Evolutionary conservation across 2,888 invertebrate genomes (phyloP).

Genomic region (Branchellion lobata): DNA sequence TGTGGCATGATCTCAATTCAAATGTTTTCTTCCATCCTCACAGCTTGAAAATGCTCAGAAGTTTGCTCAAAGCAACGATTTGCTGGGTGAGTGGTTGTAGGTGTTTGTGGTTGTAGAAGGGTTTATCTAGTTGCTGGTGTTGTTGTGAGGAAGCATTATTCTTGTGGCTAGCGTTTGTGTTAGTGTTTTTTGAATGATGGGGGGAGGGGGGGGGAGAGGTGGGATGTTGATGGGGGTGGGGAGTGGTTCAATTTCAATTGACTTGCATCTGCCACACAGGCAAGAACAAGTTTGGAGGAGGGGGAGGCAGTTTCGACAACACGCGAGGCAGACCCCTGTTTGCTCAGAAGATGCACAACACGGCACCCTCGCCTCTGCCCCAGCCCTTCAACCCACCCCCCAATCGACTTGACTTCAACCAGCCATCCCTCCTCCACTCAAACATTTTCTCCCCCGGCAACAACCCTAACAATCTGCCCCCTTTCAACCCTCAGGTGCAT

Average conservation of each 20-base stretch:
- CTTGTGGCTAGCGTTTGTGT: too few relatives aligned
- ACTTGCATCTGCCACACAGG: too few relatives aligned
- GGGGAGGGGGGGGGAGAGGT: too few relatives aligned
- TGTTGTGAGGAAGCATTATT: too few relatives aligned
- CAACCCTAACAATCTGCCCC: background rate
- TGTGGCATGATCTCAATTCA: too few relatives aligned
- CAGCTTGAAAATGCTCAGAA: slow-evolving; percentile 25
- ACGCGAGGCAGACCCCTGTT: slow-evolving; percentile 27
- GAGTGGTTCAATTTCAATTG: too few relatives aligned
- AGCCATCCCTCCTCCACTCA: background rate
- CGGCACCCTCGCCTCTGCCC: slow-evolving; percentile 26
- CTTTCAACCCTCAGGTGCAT: slow-evolving; percentile 1
- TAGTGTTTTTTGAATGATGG: too few relatives aligned
- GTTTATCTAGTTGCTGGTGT: too few relatives aligned
- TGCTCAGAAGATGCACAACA: slow-evolving; percentile 37
- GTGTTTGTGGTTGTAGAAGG: too few relatives aligned
- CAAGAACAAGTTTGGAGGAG: background rate
- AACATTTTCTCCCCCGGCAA: slow-evolving; percentile 8
- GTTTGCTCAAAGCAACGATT: background rate
- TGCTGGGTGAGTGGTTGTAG: background rate
- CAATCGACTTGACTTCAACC: background rate
- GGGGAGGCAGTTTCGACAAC: slow-evolving; percentile 13
- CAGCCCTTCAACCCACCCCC: background rate
- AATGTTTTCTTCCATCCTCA: too few relatives aligned
- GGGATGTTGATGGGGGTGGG: too few relatives aligned